Evolutionary conservation across 2,113 vertebrate species (phyloP), one percentile per base, ranked within the genome.

Genomic region (Eulacestoma nigropectus): DNA sequence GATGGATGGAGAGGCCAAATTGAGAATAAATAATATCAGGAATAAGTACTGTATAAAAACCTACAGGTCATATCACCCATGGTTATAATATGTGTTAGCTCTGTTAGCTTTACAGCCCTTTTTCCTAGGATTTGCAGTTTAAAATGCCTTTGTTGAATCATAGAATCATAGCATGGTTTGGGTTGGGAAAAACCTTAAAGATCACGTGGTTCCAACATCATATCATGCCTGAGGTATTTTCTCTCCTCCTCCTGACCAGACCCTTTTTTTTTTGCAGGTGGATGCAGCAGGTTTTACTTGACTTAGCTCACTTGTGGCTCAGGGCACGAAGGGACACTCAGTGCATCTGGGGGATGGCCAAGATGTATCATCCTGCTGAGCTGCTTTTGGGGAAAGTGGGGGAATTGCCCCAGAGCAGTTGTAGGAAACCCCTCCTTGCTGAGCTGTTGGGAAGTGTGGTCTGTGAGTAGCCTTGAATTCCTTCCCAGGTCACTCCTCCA

Each of bases 401-500:
- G 11, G 5, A 57, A 73, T 23, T 76, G 1, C 10, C 56, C 23
- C 15, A 56, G 44, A 64, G 39, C 20, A 7, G 19, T 2, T n/a
- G 39, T 4, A 37, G n/a, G n/a, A 55, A 75, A 7, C 1, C 6
- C 3, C 5, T 59, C 15, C 25, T 23, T 0, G 0, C 8, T 17
- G 49, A 72, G 14, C 30, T 41, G 10, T 22, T 37, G 39, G 68
- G 19, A 15, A 69, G 13, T 0, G 3, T 53, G 46, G 41, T 14
- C 47, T 22, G 2, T 9, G 39, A 42, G 13, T n/a, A 46, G 15
- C 76, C 26, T 41, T 44, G 7, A 47, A 39, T 29, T 69, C 32
- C 20, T 57, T 35, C 32, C 26, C 41, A 41, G 33, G 10, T 39
- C 46, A 22, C 14, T 12, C 11, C 11, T 65, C 16, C 8, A 15